These are phyloP conservation scores for Trilocha varians DNA, from an alignment of 2,888 invertebrate genomes.

Conservation along the genomic window DNA sequence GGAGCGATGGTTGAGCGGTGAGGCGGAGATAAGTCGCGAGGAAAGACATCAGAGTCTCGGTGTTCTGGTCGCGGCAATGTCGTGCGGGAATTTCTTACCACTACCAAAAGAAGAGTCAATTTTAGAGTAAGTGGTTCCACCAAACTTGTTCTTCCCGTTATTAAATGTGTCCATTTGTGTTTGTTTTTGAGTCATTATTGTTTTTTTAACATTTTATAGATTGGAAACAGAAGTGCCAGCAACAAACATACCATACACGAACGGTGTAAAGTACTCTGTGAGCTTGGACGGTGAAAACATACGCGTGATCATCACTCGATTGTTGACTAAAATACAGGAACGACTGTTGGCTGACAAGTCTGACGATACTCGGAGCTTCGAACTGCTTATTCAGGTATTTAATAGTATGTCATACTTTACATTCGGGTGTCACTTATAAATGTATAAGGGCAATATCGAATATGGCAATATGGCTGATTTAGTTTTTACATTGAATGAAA, in stretches of 20 bases:
- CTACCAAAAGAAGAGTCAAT: constrained; percentile 77
- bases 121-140: constrained; percentile 59
- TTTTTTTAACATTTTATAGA: constrained; percentile 38
- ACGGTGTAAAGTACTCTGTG: constrained; percentile 50
- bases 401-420: no score
- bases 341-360: constrained; percentile 77
- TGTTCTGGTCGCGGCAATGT: constrained; percentile 77
- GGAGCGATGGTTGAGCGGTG: constrained; percentile 67
- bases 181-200: neutral
- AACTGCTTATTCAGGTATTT: constrained; percentile 61
- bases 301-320: constrained; percentile 73
- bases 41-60: constrained; percentile 78
- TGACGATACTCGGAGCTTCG: constrained; percentile 86
- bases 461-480: no score
- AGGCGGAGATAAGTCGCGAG: constrained; percentile 73
- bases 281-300: constrained; percentile 81
- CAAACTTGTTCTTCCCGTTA: neutral
- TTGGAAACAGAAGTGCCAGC: constrained; percentile 72
- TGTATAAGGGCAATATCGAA: no score
- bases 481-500: no score
- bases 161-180: no score
- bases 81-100: constrained; percentile 78
- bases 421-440: no score
- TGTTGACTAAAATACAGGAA: constrained; percentile 76
- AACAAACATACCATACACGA: constrained; percentile 62